Conservation (phyloP, 2,888 invertebrate genomes). For the Ferrisia virgata region DNA sequence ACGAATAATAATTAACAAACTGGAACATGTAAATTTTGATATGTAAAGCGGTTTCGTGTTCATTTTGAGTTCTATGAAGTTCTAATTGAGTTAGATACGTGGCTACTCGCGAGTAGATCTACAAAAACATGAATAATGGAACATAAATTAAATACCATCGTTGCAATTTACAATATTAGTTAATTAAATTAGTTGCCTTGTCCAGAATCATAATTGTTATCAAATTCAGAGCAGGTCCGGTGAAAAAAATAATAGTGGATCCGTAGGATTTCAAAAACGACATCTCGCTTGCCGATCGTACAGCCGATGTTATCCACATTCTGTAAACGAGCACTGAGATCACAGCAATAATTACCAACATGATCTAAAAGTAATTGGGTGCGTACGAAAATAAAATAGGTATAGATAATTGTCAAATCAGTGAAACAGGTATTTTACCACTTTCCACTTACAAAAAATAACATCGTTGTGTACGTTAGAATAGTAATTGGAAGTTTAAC, state of each 20-base stretch:
- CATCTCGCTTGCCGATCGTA: constrained; percentile 57
- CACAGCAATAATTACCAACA: constrained; percentile 82
- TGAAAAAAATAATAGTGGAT: constrained; percentile 80
- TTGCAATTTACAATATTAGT: not conserved
- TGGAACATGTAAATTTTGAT: constrained; percentile 91
- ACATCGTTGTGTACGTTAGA: constrained; percentile 79
- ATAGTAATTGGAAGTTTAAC: constrained; percentile 82
- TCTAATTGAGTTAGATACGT: constrained; percentile 86
- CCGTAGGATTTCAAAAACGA: constrained; percentile 66
- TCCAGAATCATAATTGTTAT: constrained; percentile 85
- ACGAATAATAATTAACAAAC: constrained; percentile 95
- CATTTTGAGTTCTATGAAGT: constrained; percentile 83
- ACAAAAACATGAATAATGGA: constrained; percentile 48
- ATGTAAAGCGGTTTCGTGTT: constrained; percentile 92
- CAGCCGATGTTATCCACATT: constrained; percentile 75
- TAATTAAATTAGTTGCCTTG: constrained; percentile 59
- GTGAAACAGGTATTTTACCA: no score
- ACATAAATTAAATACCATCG: not conserved
- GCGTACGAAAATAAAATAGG: not conserved
- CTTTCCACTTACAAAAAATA: constrained; percentile 66
- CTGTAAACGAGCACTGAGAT: constrained; percentile 89
- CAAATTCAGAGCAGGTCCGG: constrained; percentile 89
- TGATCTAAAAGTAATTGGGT: constrained; percentile 60
- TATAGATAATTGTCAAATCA: not conserved
- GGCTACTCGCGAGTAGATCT: constrained; percentile 74